Evolutionary conservation across 2,113 vertebrate species (phyloP), one percentile per base, ranked within the genome.

Genomic region (Ondatra zibethicus): DNA sequence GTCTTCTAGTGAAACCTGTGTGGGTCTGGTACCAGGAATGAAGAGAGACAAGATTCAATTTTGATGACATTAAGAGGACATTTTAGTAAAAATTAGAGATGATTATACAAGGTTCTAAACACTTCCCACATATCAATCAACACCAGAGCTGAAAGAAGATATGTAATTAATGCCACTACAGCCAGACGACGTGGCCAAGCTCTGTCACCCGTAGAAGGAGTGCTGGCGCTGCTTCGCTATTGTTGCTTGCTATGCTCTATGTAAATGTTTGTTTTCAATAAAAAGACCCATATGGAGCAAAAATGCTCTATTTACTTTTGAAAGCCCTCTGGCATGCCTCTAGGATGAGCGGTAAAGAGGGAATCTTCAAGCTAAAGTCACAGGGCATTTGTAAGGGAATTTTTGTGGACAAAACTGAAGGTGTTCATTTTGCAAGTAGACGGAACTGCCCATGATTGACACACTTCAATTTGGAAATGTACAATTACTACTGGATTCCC

Each of bases 181-280:
- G 82, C 61, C 70, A 19, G 21, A 65, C 68, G 78, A 77, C 73
- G 47, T 89, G 91, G 96, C 97, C 95, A 97, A 91, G 86, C 39
- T 82, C 88, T 85, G 77, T 72, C 91, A 89, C 78, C 91, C 84
- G 21, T 77, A 78, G 87, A 87, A 95, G 36, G 80, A 91, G 72
- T 76, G 68, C 78, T 70, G 73, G 31, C 47, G 14, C 45, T 16
- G 76, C 29, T 21, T 29, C 29, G 2, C 73, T 76, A 31, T 89
- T 96, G 78, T 88, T 73, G 75, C 29, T 52, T n/a, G 97, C 92
- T 85, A 50, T 73, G 65, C 72, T 92, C 66, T 94, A 36, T 94
- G 96, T 88, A 97, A 97, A 97, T 96, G 89, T 98, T 97, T 96
- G 63, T 95, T 97, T 97, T 93, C 75, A 76, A 66, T 97, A 95